phyloP scores from a whole-genome alignment of 2,113 vertebrate genomes.

The Hippoglossus stenolepis region DNA sequence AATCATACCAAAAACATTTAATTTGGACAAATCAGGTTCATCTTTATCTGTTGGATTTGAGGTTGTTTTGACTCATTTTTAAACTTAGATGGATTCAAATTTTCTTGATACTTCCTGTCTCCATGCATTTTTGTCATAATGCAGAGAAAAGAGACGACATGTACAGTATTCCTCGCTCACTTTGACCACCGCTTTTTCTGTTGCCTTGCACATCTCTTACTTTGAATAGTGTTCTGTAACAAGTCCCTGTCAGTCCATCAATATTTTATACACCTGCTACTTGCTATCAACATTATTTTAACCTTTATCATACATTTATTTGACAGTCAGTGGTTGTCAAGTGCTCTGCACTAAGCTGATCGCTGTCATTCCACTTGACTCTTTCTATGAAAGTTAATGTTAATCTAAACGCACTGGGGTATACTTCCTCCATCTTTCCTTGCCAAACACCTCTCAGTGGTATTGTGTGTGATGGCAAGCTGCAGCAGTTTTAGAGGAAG shows the following conservation, averaged over 20 bases:
- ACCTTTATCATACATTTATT: not conserved
- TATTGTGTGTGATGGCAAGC: constrained; percentile 17
- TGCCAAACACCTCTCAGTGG: constrained; percentile 13
- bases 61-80: too few species aligned
- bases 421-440: constrained; percentile 2
- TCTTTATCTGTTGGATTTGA: too few species aligned
- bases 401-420: not conserved
- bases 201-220: too few species aligned
- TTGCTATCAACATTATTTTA: not conserved
- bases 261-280: not conserved
- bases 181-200: too few species aligned
- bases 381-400: not conserved
- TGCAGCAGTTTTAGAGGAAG: constrained; percentile 26
- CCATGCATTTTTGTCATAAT: too few species aligned
- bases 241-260: not conserved
- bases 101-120: too few species aligned
- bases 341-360: not conserved
- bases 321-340: not conserved
- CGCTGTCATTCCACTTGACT: not conserved
- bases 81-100: too few species aligned
- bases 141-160: too few species aligned
- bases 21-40: too few species aligned
- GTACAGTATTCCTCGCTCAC: too few species aligned
- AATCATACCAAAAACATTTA: too few species aligned
- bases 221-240: too few species aligned